Base-by-base conservation (phyloP, 2,797 vertebrate species). In the Champsocephalus esox region DNA sequence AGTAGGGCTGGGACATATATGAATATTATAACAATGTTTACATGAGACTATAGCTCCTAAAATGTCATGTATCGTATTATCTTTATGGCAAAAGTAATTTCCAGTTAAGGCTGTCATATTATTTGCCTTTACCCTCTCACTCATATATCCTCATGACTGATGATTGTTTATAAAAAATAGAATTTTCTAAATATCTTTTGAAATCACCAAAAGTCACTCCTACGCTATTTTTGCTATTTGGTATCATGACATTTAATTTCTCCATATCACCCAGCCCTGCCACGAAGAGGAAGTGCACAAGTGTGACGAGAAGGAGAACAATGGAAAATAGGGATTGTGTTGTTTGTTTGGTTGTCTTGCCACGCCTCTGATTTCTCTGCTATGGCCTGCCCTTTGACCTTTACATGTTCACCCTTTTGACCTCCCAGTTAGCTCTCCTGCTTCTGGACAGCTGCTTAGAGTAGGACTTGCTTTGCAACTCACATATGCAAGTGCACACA, bases 261-360 rank as follows among this genome's bases (percentile, higher is more conserved):
- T 38, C 8, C 34, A 38, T 38, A 7, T 38, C 34, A 7, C 34
- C 34, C 34, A 38, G 34, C 34, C 34, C 34, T 38, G 9, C 34
- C 8, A 1, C 9, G 21, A 63, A 56, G 19, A 61, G 56, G 62
- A 38, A 17, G 7, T 81, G 83, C 87, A 88, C 43, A 71, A 68
- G 7, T 73, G 59, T 64, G 80, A 80, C 71, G 19, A 74, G 16
- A 51, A 74, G 66, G 83, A 89, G 82, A 90, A 90, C 82, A 88
- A 88, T 80, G 82, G 63, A 76, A 75, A 67, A 63, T 58, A 41
- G 45, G n/a, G 45, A 85, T 9, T 38, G 65, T 84, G 68, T 80
- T 79, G 17, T 65, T 49, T 84, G 70, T 69, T 61, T 68, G 75
- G 79, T 82, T 82, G 77, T 86, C 73, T 80, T 56, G 68, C 32